Base-by-base conservation (phyloP, 2,888 invertebrate species). In the Petrolisthes manimaculis region DNA sequence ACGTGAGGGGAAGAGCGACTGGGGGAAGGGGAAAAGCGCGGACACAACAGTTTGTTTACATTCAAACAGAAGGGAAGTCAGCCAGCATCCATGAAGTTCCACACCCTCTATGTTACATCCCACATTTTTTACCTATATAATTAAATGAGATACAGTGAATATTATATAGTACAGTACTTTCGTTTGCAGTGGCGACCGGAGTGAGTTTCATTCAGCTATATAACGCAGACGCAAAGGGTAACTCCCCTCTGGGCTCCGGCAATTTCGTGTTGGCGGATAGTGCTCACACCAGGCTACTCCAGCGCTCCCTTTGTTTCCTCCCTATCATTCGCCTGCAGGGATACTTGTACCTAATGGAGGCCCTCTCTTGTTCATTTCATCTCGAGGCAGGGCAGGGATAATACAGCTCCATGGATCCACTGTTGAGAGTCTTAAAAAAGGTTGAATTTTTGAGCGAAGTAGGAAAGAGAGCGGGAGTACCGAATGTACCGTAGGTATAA, bases 41-140 rank as follows among this genome's bases (percentile, higher is more conserved):
- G 6, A 80, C 53, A 37, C 9, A 78, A 78, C 78, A 51, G 61
- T 84, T 85, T 85, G 79, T 85, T 85, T 85, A 85, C 79, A 9
- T 51, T 54, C 79, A 61, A 54, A 67, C 69, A 51, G 80, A 85
- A 83, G 51, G 74, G 78, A 56, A 56, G 78, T 67, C 51, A 67
- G 77, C 71, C 71, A 6, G 21, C 71, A 71, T 71, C 71, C 71
- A 71, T 71, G 21, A 71, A 71, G 21, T n/a, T n/a, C 21, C 14
- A 14, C 14, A 8, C 37, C 37, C 37, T 37, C 2, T 1, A 37
- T 37, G 37, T 37, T 37, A 37, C 37, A 37, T 37, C 37, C 37
- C 37, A 0, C 37, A 37, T n/a, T n/a, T 71, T 71, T 71, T 71
- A 4, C 71, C 71, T 21, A 14, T 71, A n/a, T 71, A 21, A 71